Evolutionary conservation across 2,113 vertebrate species (phyloP).

Genomic region (Perca flavescens): DNA sequence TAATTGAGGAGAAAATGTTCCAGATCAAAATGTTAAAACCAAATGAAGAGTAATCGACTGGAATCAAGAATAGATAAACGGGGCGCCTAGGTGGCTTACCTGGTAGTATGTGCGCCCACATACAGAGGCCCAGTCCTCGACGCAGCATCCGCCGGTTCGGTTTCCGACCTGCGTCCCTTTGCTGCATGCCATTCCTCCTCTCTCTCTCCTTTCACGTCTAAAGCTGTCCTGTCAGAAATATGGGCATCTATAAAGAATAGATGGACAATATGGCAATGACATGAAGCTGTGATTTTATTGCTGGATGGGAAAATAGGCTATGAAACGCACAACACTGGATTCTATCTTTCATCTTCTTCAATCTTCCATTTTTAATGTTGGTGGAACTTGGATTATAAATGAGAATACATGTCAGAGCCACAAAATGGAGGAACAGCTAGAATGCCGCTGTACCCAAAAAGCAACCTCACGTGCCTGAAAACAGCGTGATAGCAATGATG

Average conservation of each 20-base stretch:
- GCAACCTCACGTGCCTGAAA: not conserved
- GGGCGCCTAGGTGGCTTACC: too few relatives aligned
- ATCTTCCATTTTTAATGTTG: not conserved
- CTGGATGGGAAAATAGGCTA: not conserved
- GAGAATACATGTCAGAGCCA: not conserved
- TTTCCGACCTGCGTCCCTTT: too few relatives aligned
- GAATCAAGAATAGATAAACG: not conserved
- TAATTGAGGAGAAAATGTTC: conserved; percentile 1
- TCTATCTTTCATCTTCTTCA: too few relatives aligned
- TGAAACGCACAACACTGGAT: not conserved
- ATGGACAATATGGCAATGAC: not conserved
- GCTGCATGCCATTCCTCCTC: too few relatives aligned
- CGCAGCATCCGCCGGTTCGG: too few relatives aligned
- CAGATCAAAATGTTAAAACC: not conserved
- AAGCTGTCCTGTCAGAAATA: too few relatives aligned
- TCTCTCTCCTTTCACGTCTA: too few relatives aligned
- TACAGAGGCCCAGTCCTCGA: too few relatives aligned
- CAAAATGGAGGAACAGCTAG: not conserved
- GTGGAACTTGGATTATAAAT: not conserved
- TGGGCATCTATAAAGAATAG: too few relatives aligned
- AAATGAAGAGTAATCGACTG: conserved; percentile 16
- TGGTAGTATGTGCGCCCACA: too few relatives aligned
- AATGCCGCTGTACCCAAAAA: not conserved
- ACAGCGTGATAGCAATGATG: not conserved
- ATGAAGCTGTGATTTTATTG: conserved; percentile 22